phyloP scores from a whole-genome alignment of 2,113 vertebrate genomes.

The Benitochromis conjunctus region DNA sequence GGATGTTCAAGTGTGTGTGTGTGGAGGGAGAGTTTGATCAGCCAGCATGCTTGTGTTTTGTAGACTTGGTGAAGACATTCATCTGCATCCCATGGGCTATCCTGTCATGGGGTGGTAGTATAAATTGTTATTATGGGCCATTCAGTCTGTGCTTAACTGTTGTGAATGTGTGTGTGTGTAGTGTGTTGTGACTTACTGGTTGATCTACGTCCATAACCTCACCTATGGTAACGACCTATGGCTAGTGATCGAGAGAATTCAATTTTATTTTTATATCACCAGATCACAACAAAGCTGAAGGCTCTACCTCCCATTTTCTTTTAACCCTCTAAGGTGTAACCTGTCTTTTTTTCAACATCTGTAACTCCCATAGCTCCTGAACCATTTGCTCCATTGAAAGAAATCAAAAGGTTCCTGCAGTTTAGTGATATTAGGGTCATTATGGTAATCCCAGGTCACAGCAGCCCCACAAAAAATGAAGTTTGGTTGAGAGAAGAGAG shows the following conservation, averaged over 20 bases:
- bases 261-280: background rate
- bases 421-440: background rate
- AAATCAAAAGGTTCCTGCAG: background rate
- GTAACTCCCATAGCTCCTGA: too few relatives aligned
- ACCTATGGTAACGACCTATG: background rate
- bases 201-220: background rate
- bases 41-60: too few relatives aligned
- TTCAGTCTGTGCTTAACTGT: too few relatives aligned
- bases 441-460: background rate
- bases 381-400: too few relatives aligned
- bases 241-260: background rate
- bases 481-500: background rate
- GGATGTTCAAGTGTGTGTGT: too few relatives aligned
- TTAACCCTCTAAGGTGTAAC: background rate
- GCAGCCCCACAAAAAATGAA: background rate
- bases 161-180: too few relatives aligned
- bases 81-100: too few relatives aligned
- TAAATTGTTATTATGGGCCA: too few relatives aligned
- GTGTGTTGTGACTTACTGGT: background rate
- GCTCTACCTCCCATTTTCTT: background rate
- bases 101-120: too few relatives aligned
- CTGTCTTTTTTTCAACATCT: background rate
- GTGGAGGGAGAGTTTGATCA: too few relatives aligned
- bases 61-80: too few relatives aligned
- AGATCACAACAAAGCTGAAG: background rate